phyloP scores from a whole-genome alignment of 2,113 vertebrate species.

The Syngnathus floridae region DNA sequence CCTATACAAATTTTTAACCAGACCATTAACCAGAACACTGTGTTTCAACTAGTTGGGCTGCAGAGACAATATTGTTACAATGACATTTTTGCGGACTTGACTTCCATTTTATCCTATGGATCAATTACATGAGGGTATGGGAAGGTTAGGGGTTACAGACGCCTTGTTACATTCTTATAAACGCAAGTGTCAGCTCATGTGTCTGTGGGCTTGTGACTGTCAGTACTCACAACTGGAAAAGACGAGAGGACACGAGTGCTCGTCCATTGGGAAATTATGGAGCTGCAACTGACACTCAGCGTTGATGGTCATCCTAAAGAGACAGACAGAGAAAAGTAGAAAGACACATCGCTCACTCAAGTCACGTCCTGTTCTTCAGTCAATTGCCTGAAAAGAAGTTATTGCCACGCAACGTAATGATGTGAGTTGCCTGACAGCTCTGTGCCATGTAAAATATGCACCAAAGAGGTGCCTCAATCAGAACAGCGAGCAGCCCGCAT shows the following conservation, averaged over 20 bases:
- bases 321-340: slow-evolving; percentile 19
- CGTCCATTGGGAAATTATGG: slow-evolving; percentile 98
- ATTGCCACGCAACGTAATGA: not conserved
- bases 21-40: too few species aligned
- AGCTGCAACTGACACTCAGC: slow-evolving; percentile 95
- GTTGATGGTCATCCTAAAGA: slow-evolving; percentile 88
- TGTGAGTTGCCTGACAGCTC: slow-evolving; percentile 12
- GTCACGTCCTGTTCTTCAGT: not conserved
- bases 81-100: too few species aligned
- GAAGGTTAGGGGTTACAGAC: not conserved
- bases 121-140: not conserved
- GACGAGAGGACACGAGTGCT: slow-evolving; percentile 92
- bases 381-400: not conserved
- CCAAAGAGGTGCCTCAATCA: slow-evolving; percentile 22
- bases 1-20: too few species aligned
- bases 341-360: not conserved
- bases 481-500: slow-evolving; percentile 8
- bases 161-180: not conserved
- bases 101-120: not conserved
- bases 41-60: too few species aligned
- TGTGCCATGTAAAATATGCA: slow-evolving; percentile 17
- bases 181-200: not conserved
- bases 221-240: slow-evolving; percentile 96
- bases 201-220: slow-evolving; percentile 6
- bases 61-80: too few species aligned